A percentile compares a stretch with the other conserved stretches of the same genome.
These are phyloP conservation scores for Holacanthella duospinosa DNA, from an alignment of 2,888 invertebrate genomes.

Conservation along the genomic window DNA sequence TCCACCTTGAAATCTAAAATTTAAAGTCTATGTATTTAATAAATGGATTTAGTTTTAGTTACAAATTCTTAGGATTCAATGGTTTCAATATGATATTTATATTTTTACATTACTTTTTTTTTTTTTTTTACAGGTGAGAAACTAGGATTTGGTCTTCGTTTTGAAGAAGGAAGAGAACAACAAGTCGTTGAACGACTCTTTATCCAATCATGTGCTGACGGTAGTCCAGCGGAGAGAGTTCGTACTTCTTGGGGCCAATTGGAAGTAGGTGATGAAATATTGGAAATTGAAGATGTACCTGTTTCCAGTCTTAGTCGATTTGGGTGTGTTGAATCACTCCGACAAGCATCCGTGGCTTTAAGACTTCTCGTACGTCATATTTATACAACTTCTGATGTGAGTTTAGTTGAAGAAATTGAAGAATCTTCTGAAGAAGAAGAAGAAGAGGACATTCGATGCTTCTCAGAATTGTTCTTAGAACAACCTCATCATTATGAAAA, in stretches of 20 bases:
- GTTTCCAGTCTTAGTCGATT: constrained; percentile 71
- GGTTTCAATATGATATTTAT: too few relatives aligned
- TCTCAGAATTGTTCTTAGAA: neutral
- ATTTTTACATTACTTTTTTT: neutral
- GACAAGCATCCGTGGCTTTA: constrained; percentile 74
- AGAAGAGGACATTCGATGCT: too few relatives aligned
- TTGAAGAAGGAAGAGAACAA: constrained; percentile 69
- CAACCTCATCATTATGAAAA: too few relatives aligned
- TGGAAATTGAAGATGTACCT: constrained; percentile 69
- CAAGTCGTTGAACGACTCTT: constrained; percentile 67
- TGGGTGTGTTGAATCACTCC: constrained; percentile 72
- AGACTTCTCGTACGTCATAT: constrained; percentile 58
- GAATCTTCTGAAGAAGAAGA: neutral
- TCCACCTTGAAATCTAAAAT: too few relatives aligned
- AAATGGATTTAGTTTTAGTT: too few relatives aligned
- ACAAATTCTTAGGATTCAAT: too few relatives aligned
- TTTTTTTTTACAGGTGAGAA: constrained; percentile 86
- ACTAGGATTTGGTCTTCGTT: constrained; percentile 79
- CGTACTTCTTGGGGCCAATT: constrained; percentile 71
- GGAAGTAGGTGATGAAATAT: constrained; percentile 77
- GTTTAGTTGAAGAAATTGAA: neutral
- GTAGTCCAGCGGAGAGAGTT: constrained; percentile 78
- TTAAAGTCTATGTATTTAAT: too few relatives aligned
- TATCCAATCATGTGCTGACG: constrained; percentile 77
- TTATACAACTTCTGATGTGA: constrained; percentile 22